These are phyloP conservation scores for Oryctes rhinoceros DNA, from an alignment of 1,140 invertebrate species.

Conservation along the genomic window DNA sequence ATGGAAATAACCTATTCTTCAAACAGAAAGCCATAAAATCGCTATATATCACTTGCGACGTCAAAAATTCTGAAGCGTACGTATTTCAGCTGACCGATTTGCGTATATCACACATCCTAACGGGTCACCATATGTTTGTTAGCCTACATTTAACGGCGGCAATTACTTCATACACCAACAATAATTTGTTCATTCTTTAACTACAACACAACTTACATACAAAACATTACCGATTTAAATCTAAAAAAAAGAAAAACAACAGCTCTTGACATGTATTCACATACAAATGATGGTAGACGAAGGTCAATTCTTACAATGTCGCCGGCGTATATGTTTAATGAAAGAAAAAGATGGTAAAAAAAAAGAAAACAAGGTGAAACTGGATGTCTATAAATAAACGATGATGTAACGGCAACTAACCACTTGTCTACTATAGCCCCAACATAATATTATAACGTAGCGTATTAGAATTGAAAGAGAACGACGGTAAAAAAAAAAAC, in stretches of 20 bases:
- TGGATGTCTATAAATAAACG: neutral
- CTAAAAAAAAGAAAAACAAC: neutral
- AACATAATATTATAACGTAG: too few species aligned
- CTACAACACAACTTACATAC: neutral
- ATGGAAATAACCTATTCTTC: too few species aligned
- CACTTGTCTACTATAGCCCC: neutral
- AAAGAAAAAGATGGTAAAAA: neutral
- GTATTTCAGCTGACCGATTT: too few species aligned
- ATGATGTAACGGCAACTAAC: slow-evolving; percentile 9
- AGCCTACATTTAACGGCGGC: too few species aligned
- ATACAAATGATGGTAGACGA: neutral
- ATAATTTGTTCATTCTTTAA: neutral
- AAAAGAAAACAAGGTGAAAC: slow-evolving; percentile 8
- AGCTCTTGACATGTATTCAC: neutral
- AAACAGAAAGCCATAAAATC: too few species aligned
- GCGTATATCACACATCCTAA: too few species aligned
- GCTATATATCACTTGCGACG: too few species aligned
- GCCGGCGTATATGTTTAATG: neutral
- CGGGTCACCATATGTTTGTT: too few species aligned
- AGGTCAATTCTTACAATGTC: neutral
- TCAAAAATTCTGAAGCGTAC: too few species aligned
- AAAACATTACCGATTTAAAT: neutral
- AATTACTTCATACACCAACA: too few species aligned
- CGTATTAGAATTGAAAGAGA: too few species aligned
- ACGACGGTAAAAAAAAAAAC: neutral